Percentiles rank a stretch among this genome's conserved stretches.
These are phyloP conservation scores for Tauraco hartlaubi DNA, from an alignment of 2,797 vertebrate species.

Conservation along the genomic window DNA sequence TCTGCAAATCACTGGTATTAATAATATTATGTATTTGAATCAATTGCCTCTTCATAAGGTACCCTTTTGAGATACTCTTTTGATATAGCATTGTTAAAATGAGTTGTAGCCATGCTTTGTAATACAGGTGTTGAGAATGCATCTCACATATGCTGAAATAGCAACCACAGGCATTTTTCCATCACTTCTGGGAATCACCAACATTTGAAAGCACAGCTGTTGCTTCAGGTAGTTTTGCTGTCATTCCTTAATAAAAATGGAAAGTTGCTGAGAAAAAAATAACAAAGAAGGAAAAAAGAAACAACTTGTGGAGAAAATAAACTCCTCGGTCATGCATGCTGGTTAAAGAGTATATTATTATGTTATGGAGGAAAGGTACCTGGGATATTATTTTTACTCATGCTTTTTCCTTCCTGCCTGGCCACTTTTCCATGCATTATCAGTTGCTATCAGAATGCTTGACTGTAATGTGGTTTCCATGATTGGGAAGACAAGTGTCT, in stretches of 20 bases:
- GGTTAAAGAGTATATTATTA: neutral
- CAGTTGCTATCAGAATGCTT: neutral
- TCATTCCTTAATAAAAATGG: neutral
- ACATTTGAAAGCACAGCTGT: slow-evolving; percentile 16
- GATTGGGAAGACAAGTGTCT: neutral
- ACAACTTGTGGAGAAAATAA: neutral
- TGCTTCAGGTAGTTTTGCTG: neutral
- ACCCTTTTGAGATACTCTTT: slow-evolving; percentile 18
- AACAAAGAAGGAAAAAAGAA: neutral
- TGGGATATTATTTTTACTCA: neutral
- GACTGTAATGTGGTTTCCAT: neutral
- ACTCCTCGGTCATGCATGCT: neutral
- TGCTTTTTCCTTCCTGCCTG: neutral
- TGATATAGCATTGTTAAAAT: slow-evolving; percentile 64
- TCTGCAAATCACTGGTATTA: slow-evolving; percentile 55
- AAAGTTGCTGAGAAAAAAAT: neutral
- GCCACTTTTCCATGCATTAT: neutral
- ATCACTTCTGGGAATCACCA: neutral
- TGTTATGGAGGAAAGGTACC: neutral
- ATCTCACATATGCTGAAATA: slow-evolving; percentile 27
- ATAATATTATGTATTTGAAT: slow-evolving; percentile 62
- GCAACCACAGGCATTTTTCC: neutral
- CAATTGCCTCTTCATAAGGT: slow-evolving; percentile 57
- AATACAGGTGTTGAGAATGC: slow-evolving; percentile 28
- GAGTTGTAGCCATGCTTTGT: slow-evolving; percentile 45